These are phyloP conservation scores for Pseudococcus viburni DNA, from an alignment of 2,888 invertebrate genomes.

Conservation along the genomic window DNA sequence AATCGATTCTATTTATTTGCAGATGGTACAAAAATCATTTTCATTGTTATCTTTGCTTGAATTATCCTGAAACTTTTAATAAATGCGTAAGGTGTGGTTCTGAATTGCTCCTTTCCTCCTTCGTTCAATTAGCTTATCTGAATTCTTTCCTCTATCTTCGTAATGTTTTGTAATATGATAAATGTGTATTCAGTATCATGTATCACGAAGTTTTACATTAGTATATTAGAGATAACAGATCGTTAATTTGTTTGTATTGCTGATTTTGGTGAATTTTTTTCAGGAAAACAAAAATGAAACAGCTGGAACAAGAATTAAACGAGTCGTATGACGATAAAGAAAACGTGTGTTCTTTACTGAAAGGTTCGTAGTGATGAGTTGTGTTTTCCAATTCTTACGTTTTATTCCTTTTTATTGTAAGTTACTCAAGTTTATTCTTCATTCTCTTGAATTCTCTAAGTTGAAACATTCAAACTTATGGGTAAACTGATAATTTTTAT, in stretches of 20 bases:
- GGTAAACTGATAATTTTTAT: too few relatives aligned
- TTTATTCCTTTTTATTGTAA: background rate
- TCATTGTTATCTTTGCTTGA: conserved; percentile 37
- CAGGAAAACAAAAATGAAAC: background rate
- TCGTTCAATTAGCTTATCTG: background rate
- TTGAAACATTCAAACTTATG: too few relatives aligned
- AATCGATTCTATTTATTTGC: background rate
- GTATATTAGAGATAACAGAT: background rate
- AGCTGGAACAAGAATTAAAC: background rate
- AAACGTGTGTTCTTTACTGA: background rate
- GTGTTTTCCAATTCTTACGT: background rate
- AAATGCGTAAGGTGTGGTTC: conserved; percentile 35
- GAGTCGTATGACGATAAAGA: conserved; percentile 33
- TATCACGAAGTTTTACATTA: background rate
- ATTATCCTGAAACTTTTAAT: background rate
- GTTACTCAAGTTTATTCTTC: background rate
- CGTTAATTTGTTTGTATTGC: background rate
- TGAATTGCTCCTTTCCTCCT: conserved; percentile 7
- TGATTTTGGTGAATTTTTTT: background rate
- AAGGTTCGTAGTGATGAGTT: background rate
- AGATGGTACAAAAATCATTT: conserved; percentile 11
- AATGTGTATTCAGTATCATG: background rate
- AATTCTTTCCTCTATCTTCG: background rate
- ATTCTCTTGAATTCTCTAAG: too few relatives aligned
- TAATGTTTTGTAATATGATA: background rate